A percentile compares a stretch with the other conserved stretches of the same genome.
Conservation (phyloP, 2,113 vertebrate genomes). For the Nerophis lumbriciformis region DNA sequence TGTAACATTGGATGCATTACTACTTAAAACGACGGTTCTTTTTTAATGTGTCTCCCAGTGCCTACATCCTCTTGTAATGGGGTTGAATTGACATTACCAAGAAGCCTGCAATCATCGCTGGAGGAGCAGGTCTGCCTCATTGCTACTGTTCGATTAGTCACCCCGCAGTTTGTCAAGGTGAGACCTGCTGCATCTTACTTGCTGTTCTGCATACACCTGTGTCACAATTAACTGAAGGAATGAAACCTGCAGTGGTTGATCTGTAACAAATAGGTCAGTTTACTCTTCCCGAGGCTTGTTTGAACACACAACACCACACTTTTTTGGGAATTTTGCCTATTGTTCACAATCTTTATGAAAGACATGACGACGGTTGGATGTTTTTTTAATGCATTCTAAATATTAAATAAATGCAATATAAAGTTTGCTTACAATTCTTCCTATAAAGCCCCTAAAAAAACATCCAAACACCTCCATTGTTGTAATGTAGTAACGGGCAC, state of each 20-base stretch:
- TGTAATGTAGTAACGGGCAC: too few species aligned
- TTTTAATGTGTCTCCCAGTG: constrained; percentile 68
- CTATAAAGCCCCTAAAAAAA: too few species aligned
- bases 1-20: not conserved
- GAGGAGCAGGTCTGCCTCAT: constrained; percentile 87
- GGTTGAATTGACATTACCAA: constrained; percentile 72
- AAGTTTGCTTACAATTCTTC: too few species aligned
- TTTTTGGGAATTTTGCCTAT: too few species aligned
- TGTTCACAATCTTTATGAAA: too few species aligned
- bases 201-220: not conserved
- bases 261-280: not conserved
- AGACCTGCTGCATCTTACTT: constrained; percentile 17
- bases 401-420: too few species aligned
- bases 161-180: constrained; percentile 80
- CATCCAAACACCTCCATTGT: too few species aligned
- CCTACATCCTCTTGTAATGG: constrained; percentile 81
- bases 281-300: not conserved
- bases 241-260: not conserved
- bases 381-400: too few species aligned
- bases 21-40: not conserved
- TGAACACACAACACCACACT: not conserved
- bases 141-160: constrained; percentile 83
- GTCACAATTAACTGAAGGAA: not conserved
- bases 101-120: constrained; percentile 77
- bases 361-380: too few species aligned